Evolutionary conservation across 2,797 vertebrate genomes (phyloP).

Genomic region (Gephyroberyx darwinii): DNA sequence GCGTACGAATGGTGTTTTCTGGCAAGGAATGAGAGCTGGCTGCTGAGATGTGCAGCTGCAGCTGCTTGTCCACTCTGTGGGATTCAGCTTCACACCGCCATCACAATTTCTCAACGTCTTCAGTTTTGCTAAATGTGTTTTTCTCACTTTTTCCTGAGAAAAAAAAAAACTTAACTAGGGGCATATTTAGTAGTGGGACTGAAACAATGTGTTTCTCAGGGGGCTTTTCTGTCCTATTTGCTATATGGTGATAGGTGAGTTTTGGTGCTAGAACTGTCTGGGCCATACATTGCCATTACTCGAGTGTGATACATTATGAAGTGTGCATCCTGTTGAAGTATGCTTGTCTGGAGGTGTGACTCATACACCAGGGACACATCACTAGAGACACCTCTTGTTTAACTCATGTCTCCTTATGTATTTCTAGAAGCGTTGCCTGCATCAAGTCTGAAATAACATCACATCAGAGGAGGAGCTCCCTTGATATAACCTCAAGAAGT

Average conservation of each 20-base stretch:
- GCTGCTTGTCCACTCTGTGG: conserved; percentile 29
- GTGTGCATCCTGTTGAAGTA: no score
- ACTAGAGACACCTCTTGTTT: conserved; percentile 10
- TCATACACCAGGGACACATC: no score
- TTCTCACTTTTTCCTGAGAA: background rate
- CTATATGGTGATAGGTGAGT: conserved; percentile 34
- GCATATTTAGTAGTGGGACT: background rate
- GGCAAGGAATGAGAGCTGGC: conserved; percentile 44
- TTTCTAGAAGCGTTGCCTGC: conserved; percentile 3
- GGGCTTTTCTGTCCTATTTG: conserved; percentile 40
- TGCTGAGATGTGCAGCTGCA: conserved; percentile 48
- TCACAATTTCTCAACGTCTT: conserved; percentile 25
- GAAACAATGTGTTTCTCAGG: conserved; percentile 46
- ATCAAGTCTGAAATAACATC: conserved; percentile 1
- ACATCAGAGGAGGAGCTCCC: conserved; percentile 1
- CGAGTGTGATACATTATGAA: no score
- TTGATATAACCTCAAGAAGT: background rate
- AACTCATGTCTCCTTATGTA: conserved; percentile 9
- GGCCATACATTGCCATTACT: no score
- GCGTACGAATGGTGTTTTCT: conserved; percentile 9
- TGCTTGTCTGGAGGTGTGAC: no score
- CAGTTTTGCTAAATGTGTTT: conserved; percentile 11
- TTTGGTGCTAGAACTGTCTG: conserved; percentile 41
- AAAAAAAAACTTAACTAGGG: background rate
- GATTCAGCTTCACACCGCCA: conserved; percentile 36